Percentiles rank a stretch among this genome's conserved stretches.
These are phyloP conservation scores for Euura saliciscinereae DNA, from an alignment of 1,140 invertebrate species.

Conservation along the genomic window DNA sequence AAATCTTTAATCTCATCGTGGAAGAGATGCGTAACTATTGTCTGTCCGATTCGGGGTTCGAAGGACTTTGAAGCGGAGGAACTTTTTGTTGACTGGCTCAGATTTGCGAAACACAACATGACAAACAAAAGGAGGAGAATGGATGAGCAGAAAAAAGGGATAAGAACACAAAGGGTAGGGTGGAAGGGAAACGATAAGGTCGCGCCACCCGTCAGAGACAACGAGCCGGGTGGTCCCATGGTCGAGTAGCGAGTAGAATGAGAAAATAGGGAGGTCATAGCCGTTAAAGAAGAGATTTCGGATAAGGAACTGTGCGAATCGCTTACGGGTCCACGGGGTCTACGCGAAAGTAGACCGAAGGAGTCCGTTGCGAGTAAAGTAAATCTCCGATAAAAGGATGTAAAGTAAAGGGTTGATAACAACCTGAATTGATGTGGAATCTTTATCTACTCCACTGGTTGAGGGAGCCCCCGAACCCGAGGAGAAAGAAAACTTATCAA, in stretches of 20 bases:
- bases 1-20: no score
- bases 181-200: background rate
- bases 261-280: conserved; percentile 7
- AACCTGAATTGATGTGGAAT: conserved; percentile 22
- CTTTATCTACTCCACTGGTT: conserved; percentile 18
- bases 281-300: conserved; percentile 7
- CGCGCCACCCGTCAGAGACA: background rate
- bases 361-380: background rate
- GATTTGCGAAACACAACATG: background rate
- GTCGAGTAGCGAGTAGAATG: background rate
- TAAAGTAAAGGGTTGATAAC: conserved; percentile 21
- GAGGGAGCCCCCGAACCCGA: conserved; percentile 2
- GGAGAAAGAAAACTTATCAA: conserved; percentile 11
- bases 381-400: conserved; percentile 13
- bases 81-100: background rate
- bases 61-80: background rate
- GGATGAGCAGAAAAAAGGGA: background rate
- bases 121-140: background rate
- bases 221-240: background rate
- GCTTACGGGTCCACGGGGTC: background rate
- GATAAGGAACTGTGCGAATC: conserved; percentile 4
- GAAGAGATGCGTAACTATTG: no score
- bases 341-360: background rate
- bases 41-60: no score
- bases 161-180: background rate